Conservation (phyloP, 2,888 invertebrate genomes). For the Euclidia mi region DNA sequence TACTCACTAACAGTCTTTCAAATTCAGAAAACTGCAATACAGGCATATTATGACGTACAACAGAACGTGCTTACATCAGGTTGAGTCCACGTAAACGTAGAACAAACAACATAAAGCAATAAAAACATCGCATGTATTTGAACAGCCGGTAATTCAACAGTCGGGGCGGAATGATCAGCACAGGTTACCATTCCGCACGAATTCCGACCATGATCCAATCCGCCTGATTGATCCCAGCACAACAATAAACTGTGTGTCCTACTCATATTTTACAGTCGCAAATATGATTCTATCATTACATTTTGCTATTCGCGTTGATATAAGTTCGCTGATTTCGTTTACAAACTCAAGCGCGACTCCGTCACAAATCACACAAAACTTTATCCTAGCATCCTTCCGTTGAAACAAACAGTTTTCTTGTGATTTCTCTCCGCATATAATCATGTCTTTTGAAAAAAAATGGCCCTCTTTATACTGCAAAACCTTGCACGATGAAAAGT, state of each 20-base stretch:
- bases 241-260: background rate
- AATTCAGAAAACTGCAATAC: too few relatives aligned
- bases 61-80: too few relatives aligned
- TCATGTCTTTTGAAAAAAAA: constrained; percentile 63
- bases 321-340: constrained; percentile 22
- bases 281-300: constrained; percentile 15
- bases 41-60: too few relatives aligned
- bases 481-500: constrained; percentile 70
- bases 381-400: constrained; percentile 33
- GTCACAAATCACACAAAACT: constrained; percentile 31
- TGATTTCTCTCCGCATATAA: constrained; percentile 51
- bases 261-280: background rate
- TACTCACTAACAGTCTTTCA: too few relatives aligned
- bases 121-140: constrained; percentile 11
- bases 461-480: constrained; percentile 59
- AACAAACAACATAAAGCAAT: background rate
- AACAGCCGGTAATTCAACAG: constrained; percentile 17
- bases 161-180: constrained; percentile 10
- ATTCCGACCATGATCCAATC: constrained; percentile 5
- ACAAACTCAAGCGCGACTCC: constrained; percentile 32
- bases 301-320: constrained; percentile 22
- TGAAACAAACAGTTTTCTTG: constrained; percentile 41
- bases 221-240: constrained; percentile 1
- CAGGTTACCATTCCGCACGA: constrained; percentile 11
- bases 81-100: background rate